Evolutionary conservation across 2,888 invertebrate species (phyloP).

Genomic region (Hypomecis atomaria): DNA sequence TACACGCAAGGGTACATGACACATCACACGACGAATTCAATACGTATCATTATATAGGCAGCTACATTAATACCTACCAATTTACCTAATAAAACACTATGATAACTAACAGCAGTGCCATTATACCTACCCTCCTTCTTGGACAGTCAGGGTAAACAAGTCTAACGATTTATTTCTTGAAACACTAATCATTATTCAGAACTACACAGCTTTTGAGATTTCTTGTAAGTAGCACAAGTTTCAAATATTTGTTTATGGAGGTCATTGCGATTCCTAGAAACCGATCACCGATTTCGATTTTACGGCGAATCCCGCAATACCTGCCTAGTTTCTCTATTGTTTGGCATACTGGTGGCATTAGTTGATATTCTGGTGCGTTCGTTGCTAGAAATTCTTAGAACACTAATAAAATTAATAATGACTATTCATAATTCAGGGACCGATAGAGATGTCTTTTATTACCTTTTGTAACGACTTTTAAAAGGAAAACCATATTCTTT

Average conservation of each 20-base stretch:
- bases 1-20: too few relatives aligned
- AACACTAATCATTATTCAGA: slow-evolving; percentile 1
- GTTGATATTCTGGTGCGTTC: too few relatives aligned
- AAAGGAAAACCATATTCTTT: too few relatives aligned
- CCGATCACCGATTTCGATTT: slow-evolving; percentile 64
- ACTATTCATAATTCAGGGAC: too few relatives aligned
- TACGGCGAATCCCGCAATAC: slow-evolving; percentile 58
- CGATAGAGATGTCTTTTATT: too few relatives aligned
- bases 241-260: slow-evolving; percentile 45
- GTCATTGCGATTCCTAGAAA: slow-evolving; percentile 60
- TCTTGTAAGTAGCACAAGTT: slow-evolving; percentile 20
- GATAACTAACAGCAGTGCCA: too few relatives aligned
- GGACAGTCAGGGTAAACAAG: background rate
- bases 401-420: slow-evolving; percentile 23
- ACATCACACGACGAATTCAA: too few relatives aligned
- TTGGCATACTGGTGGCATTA: slow-evolving; percentile 28
- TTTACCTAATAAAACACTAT: background rate
- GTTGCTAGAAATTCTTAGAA: slow-evolving; percentile 60
- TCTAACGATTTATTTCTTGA: too few relatives aligned
- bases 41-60: background rate
- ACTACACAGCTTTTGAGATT: slow-evolving; percentile 4
- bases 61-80: background rate
- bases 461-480: too few relatives aligned
- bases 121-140: too few relatives aligned
- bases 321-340: slow-evolving; percentile 30